Evolutionary conservation across 2,888 invertebrate genomes (phyloP).

Genomic region (Agonopterix subpropinquella): DNA sequence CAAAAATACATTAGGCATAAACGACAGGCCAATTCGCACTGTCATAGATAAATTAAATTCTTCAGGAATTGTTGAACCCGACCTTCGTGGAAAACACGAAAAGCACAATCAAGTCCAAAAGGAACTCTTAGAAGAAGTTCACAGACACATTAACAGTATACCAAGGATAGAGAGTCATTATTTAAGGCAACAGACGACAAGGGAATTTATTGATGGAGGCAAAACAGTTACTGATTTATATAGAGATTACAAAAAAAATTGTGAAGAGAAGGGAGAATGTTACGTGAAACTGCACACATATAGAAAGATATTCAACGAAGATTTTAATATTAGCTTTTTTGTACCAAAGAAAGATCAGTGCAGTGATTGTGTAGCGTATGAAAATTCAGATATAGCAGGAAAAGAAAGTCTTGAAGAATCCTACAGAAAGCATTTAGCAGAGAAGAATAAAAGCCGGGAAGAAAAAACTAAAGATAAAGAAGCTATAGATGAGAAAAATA

Average conservation of each 20-base stretch:
- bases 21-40: conserved; percentile 3
- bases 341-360: conserved; percentile 9
- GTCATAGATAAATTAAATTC: conserved; percentile 3
- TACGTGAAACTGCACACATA: neutral
- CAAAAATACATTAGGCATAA: conserved; percentile 8
- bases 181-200: conserved; percentile 4
- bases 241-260: conserved; percentile 8
- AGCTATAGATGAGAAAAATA: too few relatives aligned
- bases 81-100: conserved; percentile 11
- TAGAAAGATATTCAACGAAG: conserved; percentile 2
- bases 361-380: conserved; percentile 8
- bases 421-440: neutral
- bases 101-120: conserved; percentile 8
- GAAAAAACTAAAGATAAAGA: too few relatives aligned
- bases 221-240: conserved; percentile 5
- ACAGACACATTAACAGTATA: conserved; percentile 10
- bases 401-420: neutral
- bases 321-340: conserved; percentile 7
- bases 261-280: neutral
- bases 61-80: conserved; percentile 4
- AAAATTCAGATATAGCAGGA: conserved; percentile 9
- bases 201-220: conserved; percentile 8
- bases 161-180: conserved; percentile 10
- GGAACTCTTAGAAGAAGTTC: conserved; percentile 9
- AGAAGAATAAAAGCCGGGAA: neutral